Percentiles rank a stretch among this genome's conserved stretches.
Conservation (phyloP, 2,113 vertebrate genomes). For the Pelusios castaneus region DNA sequence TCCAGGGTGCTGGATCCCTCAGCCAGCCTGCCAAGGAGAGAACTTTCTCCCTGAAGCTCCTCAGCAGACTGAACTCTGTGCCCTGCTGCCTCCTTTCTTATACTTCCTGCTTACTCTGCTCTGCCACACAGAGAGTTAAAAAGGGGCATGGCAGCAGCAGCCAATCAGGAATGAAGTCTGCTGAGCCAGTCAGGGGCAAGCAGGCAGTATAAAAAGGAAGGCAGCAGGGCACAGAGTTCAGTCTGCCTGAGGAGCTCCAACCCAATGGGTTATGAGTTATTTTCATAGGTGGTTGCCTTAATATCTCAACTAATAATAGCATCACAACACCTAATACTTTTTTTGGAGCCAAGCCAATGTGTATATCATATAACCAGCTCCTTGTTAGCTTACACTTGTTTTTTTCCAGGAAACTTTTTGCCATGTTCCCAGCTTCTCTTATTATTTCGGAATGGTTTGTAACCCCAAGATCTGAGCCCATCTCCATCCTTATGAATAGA, state of each 20-base stretch:
- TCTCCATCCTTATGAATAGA: rapidly evolving
- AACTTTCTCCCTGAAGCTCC: too few species aligned
- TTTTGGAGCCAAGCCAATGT: background rate
- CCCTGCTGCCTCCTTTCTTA: too few species aligned
- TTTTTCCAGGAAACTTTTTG: background rate
- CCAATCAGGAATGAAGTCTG: too few species aligned
- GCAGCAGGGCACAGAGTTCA: too few species aligned
- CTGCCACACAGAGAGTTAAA: too few species aligned
- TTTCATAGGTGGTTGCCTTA: background rate
- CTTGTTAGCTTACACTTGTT: background rate
- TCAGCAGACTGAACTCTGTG: too few species aligned
- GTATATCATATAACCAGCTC: background rate
- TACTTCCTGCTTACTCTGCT: too few species aligned
- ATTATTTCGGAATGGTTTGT: background rate
- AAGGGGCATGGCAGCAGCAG: too few species aligned
- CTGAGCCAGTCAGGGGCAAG: too few species aligned
- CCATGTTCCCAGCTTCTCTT: background rate
- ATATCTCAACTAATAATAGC: background rate
- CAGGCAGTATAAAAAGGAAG: too few species aligned
- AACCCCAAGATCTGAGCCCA: background rate
- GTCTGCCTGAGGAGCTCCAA: background rate
- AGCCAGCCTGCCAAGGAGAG: too few species aligned
- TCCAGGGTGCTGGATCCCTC: too few species aligned
- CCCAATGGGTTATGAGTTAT: background rate
- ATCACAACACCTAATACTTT: background rate